Percentiles rank a stretch among this genome's conserved stretches.
Conservation (phyloP, 2,797 vertebrate genomes). For the Chaetodon trifasciatus region DNA sequence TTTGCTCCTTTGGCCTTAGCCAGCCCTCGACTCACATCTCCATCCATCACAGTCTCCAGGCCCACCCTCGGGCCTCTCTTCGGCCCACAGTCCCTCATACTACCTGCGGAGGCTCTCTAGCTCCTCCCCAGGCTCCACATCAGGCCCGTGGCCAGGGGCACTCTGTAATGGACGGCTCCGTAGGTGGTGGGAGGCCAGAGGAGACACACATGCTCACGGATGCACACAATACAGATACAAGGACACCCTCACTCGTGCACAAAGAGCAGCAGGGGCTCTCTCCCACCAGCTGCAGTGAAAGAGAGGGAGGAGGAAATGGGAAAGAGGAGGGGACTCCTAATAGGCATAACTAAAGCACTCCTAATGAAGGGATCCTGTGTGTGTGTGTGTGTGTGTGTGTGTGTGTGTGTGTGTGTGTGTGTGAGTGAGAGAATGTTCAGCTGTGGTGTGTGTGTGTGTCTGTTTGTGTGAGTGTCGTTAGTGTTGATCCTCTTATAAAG, state of each 20-base stretch:
- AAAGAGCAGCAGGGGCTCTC: slow-evolving; percentile 81
- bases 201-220: slow-evolving; percentile 68
- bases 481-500: slow-evolving; percentile 86
- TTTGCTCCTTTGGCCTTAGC: slow-evolving; percentile 79
- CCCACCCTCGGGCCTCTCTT: slow-evolving; percentile 73
- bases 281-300: slow-evolving; percentile 87
- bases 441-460: slow-evolving; percentile 44
- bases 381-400: slow-evolving; percentile 47
- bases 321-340: slow-evolving; percentile 83
- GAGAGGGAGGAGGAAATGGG: slow-evolving; percentile 83
- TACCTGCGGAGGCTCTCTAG: slow-evolving; percentile 85
- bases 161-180: slow-evolving; percentile 87
- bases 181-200: slow-evolving; percentile 81
- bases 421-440: slow-evolving; percentile 18
- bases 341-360: slow-evolving; percentile 85
- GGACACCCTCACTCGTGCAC: slow-evolving; percentile 55
- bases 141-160: slow-evolving; percentile 82
- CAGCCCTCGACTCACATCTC: slow-evolving; percentile 71
- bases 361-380: slow-evolving; percentile 78
- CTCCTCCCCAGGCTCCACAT: slow-evolving; percentile 79
- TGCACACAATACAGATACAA: slow-evolving; percentile 68
- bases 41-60: slow-evolving; percentile 82
- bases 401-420: slow-evolving; percentile 40
- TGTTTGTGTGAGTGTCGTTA: slow-evolving; percentile 63
- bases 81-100: slow-evolving; percentile 68